Evolutionary conservation across 2,888 invertebrate species (phyloP).

Genomic region (Scaptomyza tumidula): DNA sequence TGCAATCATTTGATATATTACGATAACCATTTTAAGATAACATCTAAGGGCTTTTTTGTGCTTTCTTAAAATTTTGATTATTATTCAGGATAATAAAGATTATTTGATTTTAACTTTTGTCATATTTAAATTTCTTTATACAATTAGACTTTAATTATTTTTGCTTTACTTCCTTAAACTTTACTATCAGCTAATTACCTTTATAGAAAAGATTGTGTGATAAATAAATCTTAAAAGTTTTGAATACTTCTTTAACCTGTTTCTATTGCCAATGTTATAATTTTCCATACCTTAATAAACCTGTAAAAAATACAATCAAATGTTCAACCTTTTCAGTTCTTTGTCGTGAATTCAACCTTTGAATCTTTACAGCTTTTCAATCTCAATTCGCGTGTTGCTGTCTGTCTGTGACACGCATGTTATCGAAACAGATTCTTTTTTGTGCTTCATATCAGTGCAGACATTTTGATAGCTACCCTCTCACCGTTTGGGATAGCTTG

Average conservation of each 20-base stretch:
- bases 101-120: background rate
- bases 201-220: no score
- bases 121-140: no score
- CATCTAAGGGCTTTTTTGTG: background rate
- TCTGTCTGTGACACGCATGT: conserved; percentile 26
- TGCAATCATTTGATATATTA: background rate
- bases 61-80: no score
- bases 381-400: conserved; percentile 39
- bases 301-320: background rate
- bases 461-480: conserved; percentile 18
- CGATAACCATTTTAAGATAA: background rate
- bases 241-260: background rate
- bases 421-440: conserved; percentile 38
- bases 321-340: background rate
- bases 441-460: conserved; percentile 39
- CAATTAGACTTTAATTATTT: no score
- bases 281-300: no score
- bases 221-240: no score
- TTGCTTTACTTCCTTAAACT: no score
- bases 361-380: conserved; percentile 28
- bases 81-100: no score
- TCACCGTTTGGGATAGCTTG: conserved; percentile 20
- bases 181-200: no score
- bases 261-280: background rate
- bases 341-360: background rate